These are phyloP conservation scores for Mystacornis crossleyi DNA, from an alignment of 2,113 vertebrate genomes.

Conservation along the genomic window DNA sequence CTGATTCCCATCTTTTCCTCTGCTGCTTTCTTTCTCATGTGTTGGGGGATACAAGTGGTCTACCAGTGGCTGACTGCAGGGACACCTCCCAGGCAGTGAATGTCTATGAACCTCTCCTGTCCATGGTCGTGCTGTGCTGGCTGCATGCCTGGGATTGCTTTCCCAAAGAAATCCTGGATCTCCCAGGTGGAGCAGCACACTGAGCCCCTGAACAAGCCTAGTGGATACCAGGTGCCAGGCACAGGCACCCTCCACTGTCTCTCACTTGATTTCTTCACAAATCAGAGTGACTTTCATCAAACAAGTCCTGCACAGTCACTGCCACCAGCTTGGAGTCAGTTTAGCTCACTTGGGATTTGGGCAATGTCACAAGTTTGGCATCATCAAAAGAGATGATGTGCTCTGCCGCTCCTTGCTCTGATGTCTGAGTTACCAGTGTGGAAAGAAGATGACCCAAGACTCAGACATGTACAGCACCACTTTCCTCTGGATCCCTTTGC, in stretches of 20 bases:
- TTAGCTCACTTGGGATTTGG: slow-evolving; percentile 61
- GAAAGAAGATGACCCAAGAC: not conserved
- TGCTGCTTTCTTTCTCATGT: not conserved
- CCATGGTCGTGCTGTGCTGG: not conserved
- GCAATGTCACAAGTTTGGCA: slow-evolving; percentile 74
- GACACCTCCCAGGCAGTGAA: not conserved
- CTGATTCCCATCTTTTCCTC: not conserved
- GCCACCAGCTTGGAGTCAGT: slow-evolving; percentile 77
- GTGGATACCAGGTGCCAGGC: not conserved
- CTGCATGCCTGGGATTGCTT: not conserved
- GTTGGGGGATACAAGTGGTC: not conserved
- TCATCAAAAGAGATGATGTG: slow-evolving; percentile 72
- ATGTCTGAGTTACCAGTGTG: slow-evolving; percentile 74
- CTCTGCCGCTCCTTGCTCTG: slow-evolving; percentile 43
- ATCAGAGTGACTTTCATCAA: slow-evolving; percentile 84
- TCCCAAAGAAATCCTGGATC: not conserved
- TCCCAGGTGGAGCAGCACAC: not conserved
- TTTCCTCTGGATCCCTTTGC: not conserved
- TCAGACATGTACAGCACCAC: not conserved
- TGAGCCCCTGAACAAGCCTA: not conserved
- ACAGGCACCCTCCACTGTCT: not conserved
- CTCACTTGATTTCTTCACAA: slow-evolving; percentile 75
- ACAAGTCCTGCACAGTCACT: slow-evolving; percentile 84
- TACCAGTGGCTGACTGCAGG: not conserved
- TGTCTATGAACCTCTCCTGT: not conserved